Base-by-base conservation (phyloP, 2,888 invertebrate genomes). In the Hololepta plana region DNA sequence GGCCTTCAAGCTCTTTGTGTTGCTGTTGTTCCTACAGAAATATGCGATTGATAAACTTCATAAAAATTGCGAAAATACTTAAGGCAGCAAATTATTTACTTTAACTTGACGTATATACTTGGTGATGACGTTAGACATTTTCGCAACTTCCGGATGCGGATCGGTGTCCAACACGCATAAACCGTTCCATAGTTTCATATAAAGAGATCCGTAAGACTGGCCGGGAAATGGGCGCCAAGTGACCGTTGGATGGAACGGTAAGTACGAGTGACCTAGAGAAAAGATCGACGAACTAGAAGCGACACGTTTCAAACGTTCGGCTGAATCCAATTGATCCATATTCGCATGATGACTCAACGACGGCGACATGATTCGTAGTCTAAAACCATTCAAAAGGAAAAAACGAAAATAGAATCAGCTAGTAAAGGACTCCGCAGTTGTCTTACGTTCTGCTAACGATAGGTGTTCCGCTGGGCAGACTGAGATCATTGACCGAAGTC, bases 111-210 rank as follows among this genome's bases (percentile, higher is more conserved):
- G 65, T 38, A 93, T 73, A 45, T 81, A 66, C 35, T 68, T 69
- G 16, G 85, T 76, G 29, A 93, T 67, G 42, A 70, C 72, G 37
- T 65, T 66, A 4, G 88, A 81, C 63, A 87, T 72, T 30, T 63
- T 55, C 2, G 80, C 65, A 3, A 95, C 84, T 28, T 72, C 71
- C 3, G 84, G 84, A 52, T 79, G 74, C 2, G 96, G 93, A 63
- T 98, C 96, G 32, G 67, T 64, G 30, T 82, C 71, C 43, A 93
- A 66, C 31, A 67, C 60, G 33, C 70, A 60, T 37, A 96, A 60
- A 11, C 79, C 73, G 38, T 69, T 64, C 93, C 93, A 96, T 30
- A 95, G 64, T 55, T 82, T 82, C 55, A 75, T 73, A 55, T 90
- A 90, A 29, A 91, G 75, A 8, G 82, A 80, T 12, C 74, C 49